Conservation (phyloP, 2,113 vertebrate genomes). For the Benitochromis conjunctus region DNA sequence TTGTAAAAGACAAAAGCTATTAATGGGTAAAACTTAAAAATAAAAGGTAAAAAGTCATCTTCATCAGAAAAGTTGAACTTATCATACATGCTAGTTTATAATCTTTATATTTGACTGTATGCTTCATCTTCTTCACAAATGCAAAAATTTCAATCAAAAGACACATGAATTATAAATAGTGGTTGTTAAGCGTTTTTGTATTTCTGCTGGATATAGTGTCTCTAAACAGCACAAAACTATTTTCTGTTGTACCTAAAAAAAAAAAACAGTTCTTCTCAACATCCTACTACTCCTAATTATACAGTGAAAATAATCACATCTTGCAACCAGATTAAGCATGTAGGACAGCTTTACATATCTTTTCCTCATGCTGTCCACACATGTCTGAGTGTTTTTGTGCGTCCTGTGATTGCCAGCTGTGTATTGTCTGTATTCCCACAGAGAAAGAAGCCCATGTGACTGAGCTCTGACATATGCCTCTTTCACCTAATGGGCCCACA, state of each 20-base stretch:
- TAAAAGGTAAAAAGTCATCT: neutral
- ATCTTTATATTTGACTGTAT: neutral
- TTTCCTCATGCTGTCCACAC: neutral
- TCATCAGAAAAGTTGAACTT: neutral
- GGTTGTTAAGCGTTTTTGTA: neutral
- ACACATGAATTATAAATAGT: neutral
- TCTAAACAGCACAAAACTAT: neutral
- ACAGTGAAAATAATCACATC: slow-evolving; percentile 19
- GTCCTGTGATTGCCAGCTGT: slow-evolving; percentile 37
- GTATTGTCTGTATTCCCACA: slow-evolving; percentile 39
- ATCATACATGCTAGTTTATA: neutral
- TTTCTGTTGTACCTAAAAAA: neutral
- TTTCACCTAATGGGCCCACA: neutral
- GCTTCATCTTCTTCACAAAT: neutral
- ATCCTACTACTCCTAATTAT: neutral
- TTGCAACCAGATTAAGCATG: slow-evolving; percentile 23
- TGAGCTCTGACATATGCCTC: slow-evolving; percentile 65
- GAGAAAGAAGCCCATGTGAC: slow-evolving; percentile 62
- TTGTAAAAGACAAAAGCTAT: neutral
- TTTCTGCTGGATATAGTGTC: neutral
- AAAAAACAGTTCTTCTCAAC: neutral
- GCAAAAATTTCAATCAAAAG: neutral
- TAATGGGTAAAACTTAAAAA: neutral
- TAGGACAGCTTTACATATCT: slow-evolving; percentile 4
- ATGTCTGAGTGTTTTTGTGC: neutral